Percentiles rank a stretch among this genome's conserved stretches.
Conservation (phyloP, 2,113 vertebrate genomes). For the Chloropsis hardwickii region DNA sequence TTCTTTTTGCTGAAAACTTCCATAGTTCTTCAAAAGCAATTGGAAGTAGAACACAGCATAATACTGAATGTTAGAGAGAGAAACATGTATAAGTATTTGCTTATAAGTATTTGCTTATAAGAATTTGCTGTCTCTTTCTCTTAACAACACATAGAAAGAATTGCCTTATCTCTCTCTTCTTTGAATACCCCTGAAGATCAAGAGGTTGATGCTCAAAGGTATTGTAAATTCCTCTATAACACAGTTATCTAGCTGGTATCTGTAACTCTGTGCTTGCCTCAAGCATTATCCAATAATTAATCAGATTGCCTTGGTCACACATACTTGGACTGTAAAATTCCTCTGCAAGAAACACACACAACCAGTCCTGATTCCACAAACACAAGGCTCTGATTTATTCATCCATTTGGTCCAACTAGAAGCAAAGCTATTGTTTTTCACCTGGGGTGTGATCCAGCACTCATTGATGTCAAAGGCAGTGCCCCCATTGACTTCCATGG, state of each 20-base stretch:
- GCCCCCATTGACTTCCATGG: neutral
- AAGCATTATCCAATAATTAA: conserved; percentile 66
- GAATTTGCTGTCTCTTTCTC: neutral
- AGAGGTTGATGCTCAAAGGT: conserved; percentile 46
- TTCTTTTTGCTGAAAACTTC: conserved; percentile 6
- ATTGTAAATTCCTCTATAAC: conserved; percentile 51
- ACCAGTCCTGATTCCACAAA: neutral
- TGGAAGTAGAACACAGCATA: neutral
- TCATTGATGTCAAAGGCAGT: conserved; percentile 11
- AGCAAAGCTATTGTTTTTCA: conserved; percentile 42
- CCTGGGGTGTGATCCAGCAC: neutral
- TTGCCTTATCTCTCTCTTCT: conserved; percentile 10
- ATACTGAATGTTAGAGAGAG: neutral
- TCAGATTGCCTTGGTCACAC: conserved; percentile 44
- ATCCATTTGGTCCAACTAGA: neutral
- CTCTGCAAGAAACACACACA: neutral
- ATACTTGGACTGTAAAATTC: neutral
- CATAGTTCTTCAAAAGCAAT: neutral
- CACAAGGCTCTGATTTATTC: conserved; percentile 27
- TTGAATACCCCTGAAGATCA: conserved; percentile 48
- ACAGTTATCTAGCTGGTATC: conserved; percentile 10
- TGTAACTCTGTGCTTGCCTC: conserved; percentile 25
- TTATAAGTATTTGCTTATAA: neutral
- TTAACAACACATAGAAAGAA: conserved; percentile 33
- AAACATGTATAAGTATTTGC: neutral